Evolutionary conservation across 2,888 invertebrate species (phyloP), one percentile per base, ranked within the genome.

Genomic region (Macrophya alboannulata): DNA sequence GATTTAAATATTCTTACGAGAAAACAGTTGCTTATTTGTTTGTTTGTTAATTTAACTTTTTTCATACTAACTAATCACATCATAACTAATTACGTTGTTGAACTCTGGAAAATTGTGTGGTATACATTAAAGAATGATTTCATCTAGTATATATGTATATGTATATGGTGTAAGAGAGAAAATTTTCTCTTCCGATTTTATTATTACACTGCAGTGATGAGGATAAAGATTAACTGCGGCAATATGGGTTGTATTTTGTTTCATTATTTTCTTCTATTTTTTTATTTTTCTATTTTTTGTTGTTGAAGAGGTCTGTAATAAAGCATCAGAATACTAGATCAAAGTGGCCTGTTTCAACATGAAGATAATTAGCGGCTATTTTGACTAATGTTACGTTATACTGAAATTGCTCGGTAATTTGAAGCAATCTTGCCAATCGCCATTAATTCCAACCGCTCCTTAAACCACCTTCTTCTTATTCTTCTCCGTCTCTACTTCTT

Each of bases 371-470:
- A 81, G 43, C 55, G 40, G 68, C 71, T 81, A 81, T 79, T 85
- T 85, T 85, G 85, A 85, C 72, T 81, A 79, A 84, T 84, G 72
- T 79, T 82, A 72, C 85, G 55, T 43, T 79, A 45, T 74, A 51
- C 48, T 85, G 55, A 86, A 89, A 89, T 88, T 88, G 86, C 88
- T 86, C 86, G 76, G 88, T 88, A 89, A 88, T 88, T 88, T 87
- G 86, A 89, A 84, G 87, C 88, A 89, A 88, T 88, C 87, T 86
- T 86, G 87, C 83, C 74, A 86, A 87, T 86, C 87, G 86, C 84
- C 74, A 86, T 87, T 87, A 87, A 88, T 87, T 86, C 87, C 86
- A 87, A 87, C 87, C 81, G 43, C 81, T 81, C 37, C 62, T 62
- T 43, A 81, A 81, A 81, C 81, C 59, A 37, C 4, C 31, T 48